Conservation (phyloP, 1,140 invertebrate genomes). For the Saccostrea cuccullata region DNA sequence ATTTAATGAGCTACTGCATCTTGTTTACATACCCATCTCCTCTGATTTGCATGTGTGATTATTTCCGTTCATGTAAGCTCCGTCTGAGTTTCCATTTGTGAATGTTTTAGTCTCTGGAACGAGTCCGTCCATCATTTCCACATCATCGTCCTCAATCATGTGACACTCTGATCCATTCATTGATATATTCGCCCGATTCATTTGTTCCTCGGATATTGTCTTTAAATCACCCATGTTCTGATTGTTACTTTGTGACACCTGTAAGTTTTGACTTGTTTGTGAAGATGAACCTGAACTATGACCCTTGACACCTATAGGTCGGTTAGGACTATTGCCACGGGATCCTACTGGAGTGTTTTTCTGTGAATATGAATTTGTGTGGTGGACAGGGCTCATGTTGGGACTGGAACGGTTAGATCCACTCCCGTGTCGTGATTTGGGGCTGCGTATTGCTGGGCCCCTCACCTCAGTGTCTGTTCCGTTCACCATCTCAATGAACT, state of each 20-base stretch:
- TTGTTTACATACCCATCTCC: slow-evolving; percentile 75
- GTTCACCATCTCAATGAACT: slow-evolving; percentile 93
- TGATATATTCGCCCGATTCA: slow-evolving; percentile 80
- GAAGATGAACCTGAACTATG: slow-evolving; percentile 58
- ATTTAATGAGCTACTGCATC: no score
- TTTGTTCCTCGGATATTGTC: slow-evolving; percentile 78
- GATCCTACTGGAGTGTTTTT: slow-evolving; percentile 66
- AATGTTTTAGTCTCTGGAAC: slow-evolving; percentile 62
- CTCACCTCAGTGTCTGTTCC: slow-evolving; percentile 79
- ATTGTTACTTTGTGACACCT: slow-evolving; percentile 56
- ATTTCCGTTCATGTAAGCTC: slow-evolving; percentile 81
- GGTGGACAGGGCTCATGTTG: slow-evolving; percentile 67
- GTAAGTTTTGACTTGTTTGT: slow-evolving; percentile 48
- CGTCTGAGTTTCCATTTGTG: slow-evolving; percentile 82
- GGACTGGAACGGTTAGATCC: slow-evolving; percentile 71
- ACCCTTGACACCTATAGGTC: slow-evolving; percentile 61
- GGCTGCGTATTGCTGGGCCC: slow-evolving; percentile 70
- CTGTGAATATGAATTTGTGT: slow-evolving; percentile 58
- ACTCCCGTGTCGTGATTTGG: slow-evolving; percentile 66
- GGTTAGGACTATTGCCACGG: slow-evolving; percentile 74
- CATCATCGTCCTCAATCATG: slow-evolving; percentile 79
- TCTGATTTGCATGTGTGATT: slow-evolving; percentile 69
- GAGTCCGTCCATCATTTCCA: slow-evolving; percentile 82
- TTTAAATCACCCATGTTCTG: slow-evolving; percentile 59
- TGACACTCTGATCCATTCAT: slow-evolving; percentile 71